These are phyloP conservation scores for Zeus faber DNA, from an alignment of 2,113 vertebrate species.

Conservation along the genomic window DNA sequence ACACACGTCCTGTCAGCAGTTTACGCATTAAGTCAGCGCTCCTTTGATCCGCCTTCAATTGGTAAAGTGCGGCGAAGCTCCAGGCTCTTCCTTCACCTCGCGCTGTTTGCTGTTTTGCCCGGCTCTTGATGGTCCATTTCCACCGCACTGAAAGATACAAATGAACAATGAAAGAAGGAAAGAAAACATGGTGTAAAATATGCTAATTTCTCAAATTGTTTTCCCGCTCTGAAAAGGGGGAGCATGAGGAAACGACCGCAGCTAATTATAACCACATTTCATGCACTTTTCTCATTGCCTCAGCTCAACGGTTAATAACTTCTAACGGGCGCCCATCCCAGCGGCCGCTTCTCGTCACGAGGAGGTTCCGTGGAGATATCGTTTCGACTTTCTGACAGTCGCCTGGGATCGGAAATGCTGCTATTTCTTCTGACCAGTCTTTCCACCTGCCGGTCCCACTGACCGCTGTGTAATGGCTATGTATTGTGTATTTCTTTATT, in stretches of 20 bases:
- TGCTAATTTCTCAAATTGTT: slow-evolving; percentile 71
- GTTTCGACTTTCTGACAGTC: slow-evolving; percentile 33
- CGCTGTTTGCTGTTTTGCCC: slow-evolving; percentile 71
- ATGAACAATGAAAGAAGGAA: slow-evolving; percentile 64
- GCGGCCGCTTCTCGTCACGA: no score
- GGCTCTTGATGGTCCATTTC: slow-evolving; percentile 91
- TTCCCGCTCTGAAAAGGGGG: slow-evolving; percentile 48
- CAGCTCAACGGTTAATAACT: slow-evolving; percentile 44
- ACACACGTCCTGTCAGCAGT: slow-evolving; percentile 59
- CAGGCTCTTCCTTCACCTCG: slow-evolving; percentile 75
- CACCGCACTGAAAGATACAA: slow-evolving; percentile 78
- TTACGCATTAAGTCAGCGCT: slow-evolving; percentile 61
- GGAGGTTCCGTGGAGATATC: slow-evolving; percentile 45
- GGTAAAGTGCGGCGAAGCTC: slow-evolving; percentile 58
- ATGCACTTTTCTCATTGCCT: slow-evolving; percentile 46
- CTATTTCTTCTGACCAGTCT: slow-evolving; percentile 1
- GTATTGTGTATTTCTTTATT: slow-evolving; percentile 74
- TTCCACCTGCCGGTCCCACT: slow-evolving; percentile 25
- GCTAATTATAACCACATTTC: slow-evolving; percentile 41
- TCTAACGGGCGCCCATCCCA: no score
- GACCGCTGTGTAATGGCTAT: slow-evolving; percentile 66
- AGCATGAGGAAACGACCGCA: slow-evolving; percentile 39
- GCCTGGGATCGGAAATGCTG: no score
- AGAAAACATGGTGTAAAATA: slow-evolving; percentile 73
- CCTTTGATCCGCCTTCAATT: slow-evolving; percentile 73